Conservation (phyloP, 2,888 invertebrate species). For the Cordilura impudica region DNA sequence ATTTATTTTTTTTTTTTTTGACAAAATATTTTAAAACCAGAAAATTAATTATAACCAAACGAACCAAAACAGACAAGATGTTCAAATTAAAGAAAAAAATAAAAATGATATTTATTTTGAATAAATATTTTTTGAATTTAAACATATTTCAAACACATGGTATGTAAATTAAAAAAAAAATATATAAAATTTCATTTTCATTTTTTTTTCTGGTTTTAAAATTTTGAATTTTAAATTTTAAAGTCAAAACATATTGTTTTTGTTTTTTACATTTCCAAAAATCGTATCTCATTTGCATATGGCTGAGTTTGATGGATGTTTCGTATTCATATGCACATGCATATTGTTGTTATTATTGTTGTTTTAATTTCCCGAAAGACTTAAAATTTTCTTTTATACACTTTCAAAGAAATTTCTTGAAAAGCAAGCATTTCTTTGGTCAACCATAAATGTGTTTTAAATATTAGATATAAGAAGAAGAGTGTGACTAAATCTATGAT, state of each 20-base stretch:
- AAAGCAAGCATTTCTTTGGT: background rate
- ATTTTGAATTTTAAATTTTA: background rate
- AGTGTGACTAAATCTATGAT: conserved; percentile 26
- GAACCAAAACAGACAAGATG: background rate
- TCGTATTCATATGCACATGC: background rate
- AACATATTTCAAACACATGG: conserved; percentile 54
- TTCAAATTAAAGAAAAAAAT: background rate
- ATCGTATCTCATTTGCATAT: conserved; percentile 44
- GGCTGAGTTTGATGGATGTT: background rate
- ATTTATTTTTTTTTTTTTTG: conserved; percentile 5
- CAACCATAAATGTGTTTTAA: conserved; percentile 18
- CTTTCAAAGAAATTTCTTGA: conserved; percentile 4
- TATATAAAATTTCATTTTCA: conserved; percentile 37
- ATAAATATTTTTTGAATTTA: background rate
- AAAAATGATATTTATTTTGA: background rate
- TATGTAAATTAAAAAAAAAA: background rate
- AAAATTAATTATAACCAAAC: background rate
- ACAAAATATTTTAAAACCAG: background rate
- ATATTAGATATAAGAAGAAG: background rate
- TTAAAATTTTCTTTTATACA: background rate
- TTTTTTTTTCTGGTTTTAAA: too few relatives aligned
- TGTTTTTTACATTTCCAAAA: background rate
- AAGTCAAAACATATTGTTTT: conserved; percentile 46
- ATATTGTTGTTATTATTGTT: conserved; percentile 13
- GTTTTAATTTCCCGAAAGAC: conserved; percentile 3